Percentiles rank a stretch among this genome's conserved stretches.
These are phyloP conservation scores for Exephanes ischioxanthus DNA, from an alignment of 2,888 invertebrate genomes.

Conservation along the genomic window DNA sequence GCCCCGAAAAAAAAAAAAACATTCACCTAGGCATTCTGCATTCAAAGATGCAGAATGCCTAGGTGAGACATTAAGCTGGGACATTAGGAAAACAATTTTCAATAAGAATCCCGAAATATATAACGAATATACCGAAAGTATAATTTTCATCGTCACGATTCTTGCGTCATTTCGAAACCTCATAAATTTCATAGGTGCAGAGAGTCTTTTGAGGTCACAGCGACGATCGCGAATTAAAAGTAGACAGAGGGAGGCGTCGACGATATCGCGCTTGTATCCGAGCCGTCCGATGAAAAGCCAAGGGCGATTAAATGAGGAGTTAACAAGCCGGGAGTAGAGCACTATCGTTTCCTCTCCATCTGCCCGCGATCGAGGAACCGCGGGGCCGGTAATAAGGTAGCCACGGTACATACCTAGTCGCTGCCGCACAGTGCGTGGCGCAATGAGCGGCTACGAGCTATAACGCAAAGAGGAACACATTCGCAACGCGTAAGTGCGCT, in stretches of 20 bases:
- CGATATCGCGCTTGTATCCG: slow-evolving; percentile 76
- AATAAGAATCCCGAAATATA: too few relatives aligned
- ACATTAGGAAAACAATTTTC: too few relatives aligned
- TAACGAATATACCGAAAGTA: neutral
- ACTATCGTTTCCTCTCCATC: slow-evolving; percentile 84
- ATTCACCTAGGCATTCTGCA: too few relatives aligned
- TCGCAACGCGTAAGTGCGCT: slow-evolving; percentile 57
- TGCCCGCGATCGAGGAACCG: slow-evolving; percentile 78
- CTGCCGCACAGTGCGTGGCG: neutral
- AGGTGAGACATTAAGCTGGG: too few relatives aligned
- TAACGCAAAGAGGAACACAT: slow-evolving; percentile 53
- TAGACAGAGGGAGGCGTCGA: slow-evolving; percentile 64
- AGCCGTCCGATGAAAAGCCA: slow-evolving; percentile 80
- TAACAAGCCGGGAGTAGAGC: slow-evolving; percentile 80
- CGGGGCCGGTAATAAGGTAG: slow-evolving; percentile 76
- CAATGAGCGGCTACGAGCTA: slow-evolving; percentile 25
- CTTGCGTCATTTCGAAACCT: neutral
- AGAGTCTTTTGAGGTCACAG: neutral
- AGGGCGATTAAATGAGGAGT: slow-evolving; percentile 83
- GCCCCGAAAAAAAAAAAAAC: too few relatives aligned
- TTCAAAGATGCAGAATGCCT: too few relatives aligned
- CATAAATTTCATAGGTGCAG: slow-evolving; percentile 2
- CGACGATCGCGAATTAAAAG: slow-evolving; percentile 47
- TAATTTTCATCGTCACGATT: neutral
- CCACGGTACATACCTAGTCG: slow-evolving; percentile 39